These are phyloP conservation scores for Zeugodacus cucurbitae DNA, from an alignment of 1,140 invertebrate species.

Conservation along the genomic window DNA sequence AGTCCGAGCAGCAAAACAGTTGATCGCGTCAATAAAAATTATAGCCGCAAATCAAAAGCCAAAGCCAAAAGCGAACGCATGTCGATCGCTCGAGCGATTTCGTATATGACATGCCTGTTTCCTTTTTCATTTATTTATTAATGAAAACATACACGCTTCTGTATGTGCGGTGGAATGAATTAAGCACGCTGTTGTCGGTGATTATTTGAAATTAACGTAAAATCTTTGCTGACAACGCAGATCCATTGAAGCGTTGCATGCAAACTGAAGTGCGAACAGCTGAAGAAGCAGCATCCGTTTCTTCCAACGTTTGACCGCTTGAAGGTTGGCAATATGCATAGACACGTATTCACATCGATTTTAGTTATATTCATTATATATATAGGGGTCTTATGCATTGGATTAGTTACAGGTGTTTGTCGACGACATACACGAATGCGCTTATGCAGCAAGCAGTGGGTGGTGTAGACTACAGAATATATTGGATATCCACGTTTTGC, in stretches of 20 bases:
- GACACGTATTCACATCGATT: neutral
- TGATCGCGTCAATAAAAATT: constrained; percentile 28
- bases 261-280: neutral
- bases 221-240: constrained; percentile 23
- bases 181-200: neutral
- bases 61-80: neutral
- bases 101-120: neutral
- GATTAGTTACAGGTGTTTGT: neutral
- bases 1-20: neutral
- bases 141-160: neutral
- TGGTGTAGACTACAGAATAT: neutral
- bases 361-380: no score
- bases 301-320: neutral
- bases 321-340: neutral
- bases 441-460: neutral
- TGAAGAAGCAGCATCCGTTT: neutral
- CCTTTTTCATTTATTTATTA: neutral
- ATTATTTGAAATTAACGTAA: neutral
- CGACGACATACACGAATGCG: neutral
- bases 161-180: neutral
- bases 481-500: neutral
- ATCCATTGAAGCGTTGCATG: constrained; percentile 2
- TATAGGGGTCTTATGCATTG: neutral
- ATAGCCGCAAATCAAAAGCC: neutral
- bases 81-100: neutral